Percentiles rank a stretch among this genome's conserved stretches.
These are phyloP conservation scores for Cottoperca gobio DNA, from an alignment of 2,797 vertebrate genomes.

Conservation along the genomic window DNA sequence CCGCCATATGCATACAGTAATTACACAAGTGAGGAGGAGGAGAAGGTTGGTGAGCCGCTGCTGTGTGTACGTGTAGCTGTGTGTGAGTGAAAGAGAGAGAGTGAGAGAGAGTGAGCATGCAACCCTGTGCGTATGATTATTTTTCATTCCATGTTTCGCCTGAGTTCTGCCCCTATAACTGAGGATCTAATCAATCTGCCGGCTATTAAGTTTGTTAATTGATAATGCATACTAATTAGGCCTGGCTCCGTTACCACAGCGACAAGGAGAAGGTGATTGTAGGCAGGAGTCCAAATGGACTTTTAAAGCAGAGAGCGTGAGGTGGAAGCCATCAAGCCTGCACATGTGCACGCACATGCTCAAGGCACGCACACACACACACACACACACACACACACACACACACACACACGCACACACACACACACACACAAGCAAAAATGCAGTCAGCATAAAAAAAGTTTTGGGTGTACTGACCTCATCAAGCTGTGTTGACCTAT, in stretches of 20 bases:
- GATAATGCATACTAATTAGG: conserved; percentile 99
- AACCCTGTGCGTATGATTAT: conserved; percentile 86
- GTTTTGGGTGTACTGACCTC: no score
- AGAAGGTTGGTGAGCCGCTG: conserved; percentile 84
- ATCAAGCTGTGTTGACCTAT: no score
- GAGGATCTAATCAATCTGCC: conserved; percentile 99
- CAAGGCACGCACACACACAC: neutral
- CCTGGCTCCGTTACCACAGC: conserved; percentile 98
- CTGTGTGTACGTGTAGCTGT: conserved; percentile 28
- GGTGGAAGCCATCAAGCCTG: conserved; percentile 90
- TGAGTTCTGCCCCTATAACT: conserved; percentile 99
- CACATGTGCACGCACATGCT: conserved; percentile 19
- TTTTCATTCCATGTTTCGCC: conserved; percentile 99
- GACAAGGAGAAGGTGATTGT: conserved; percentile 99
- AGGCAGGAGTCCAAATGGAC: conserved; percentile 99
- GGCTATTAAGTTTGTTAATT: conserved; percentile 99
- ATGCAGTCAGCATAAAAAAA: no score
- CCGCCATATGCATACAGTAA: conserved; percentile 96
- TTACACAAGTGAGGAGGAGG: conserved; percentile 92
- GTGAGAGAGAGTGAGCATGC: conserved; percentile 45
- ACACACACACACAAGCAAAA: no score
- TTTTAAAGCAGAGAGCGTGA: conserved; percentile 97
- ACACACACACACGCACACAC: no score
- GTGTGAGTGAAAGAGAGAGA: conserved; percentile 54
- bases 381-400: neutral